Base-by-base conservation (phyloP, 2,113 vertebrate species). In the Brienomyrus brachyistius region DNA sequence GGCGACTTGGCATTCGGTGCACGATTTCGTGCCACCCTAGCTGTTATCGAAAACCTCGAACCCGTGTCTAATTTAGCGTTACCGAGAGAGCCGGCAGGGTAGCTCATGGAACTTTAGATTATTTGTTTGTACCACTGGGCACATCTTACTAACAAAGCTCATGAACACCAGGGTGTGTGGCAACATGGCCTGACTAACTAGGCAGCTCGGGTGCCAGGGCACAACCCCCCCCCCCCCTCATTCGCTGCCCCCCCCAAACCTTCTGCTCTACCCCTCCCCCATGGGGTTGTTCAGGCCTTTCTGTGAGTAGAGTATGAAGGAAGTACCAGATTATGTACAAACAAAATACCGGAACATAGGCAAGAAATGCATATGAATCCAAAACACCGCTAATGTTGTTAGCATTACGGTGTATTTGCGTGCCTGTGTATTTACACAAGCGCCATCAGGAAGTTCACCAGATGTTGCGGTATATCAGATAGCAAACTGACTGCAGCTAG, bases 171-270 rank as follows among this genome's bases (percentile, higher is more conserved):
- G 74, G 17, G 74, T 43, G 74, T 31, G 10, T 27, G 31, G 74
- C 35, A 43, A 35, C 74, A 80, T 80, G 74, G 35, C 31, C 2
- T 40, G 74, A 80, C 11, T 43, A 35, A 80, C 31, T 43, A 10
- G 74, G 31, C 35, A 17, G 74, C 74, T 19, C 43, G 17, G 10
- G 40, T 89, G 88, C 83, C 92, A 91, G 94, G 93, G 94, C 93
- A 94, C 94, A 94, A 93, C 93, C 47, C 15, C 88, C 88, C 31
- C 31, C 89, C 27, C 17, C 90, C 88, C 88, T 43, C 70, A 91
- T 90, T 91, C 91, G 86, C 86, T 40, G 66, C 70, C 77, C 56
- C n/a, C n/a, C 59, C 59, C 59, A n/a, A 70, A 31, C 40, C 82
- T 89, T 89, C 86, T 88, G 43, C 35, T 40, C 45, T 50, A 11